phyloP scores from a whole-genome alignment of 2,888 invertebrate species.

The Eupeodes luniger region DNA sequence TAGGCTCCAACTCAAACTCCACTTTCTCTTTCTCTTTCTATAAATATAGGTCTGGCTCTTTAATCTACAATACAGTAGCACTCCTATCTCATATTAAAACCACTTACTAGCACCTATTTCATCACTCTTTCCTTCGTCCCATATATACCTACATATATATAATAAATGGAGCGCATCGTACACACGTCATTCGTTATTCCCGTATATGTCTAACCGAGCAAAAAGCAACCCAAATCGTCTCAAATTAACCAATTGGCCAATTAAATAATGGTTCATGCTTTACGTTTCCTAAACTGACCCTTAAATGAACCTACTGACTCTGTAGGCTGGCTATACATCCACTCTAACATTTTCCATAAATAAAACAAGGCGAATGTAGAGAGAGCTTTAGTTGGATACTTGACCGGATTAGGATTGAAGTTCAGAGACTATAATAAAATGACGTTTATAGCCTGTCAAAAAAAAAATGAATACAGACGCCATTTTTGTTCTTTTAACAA shows the following conservation, averaged over 20 bases:
- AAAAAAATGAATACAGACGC: conserved; percentile 26
- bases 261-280: conserved; percentile 55
- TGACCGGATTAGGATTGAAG: conserved; percentile 68
- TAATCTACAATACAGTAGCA: conserved; percentile 1
- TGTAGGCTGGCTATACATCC: background rate
- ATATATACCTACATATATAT: background rate
- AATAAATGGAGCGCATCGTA: conserved; percentile 14
- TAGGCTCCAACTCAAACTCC: background rate
- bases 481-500: conserved; percentile 8
- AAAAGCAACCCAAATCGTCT: conserved; percentile 47
- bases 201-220: conserved; percentile 6
- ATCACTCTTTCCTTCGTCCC: conserved; percentile 28
- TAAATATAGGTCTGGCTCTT: conserved; percentile 22
- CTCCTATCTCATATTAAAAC: conserved; percentile 47
- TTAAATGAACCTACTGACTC: conserved; percentile 3
- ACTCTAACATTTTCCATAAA: conserved; percentile 25
- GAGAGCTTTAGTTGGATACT: conserved; percentile 27
- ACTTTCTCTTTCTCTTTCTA: background rate
- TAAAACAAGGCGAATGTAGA: background rate
- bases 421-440: conserved; percentile 56
- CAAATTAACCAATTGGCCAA: conserved; percentile 71
- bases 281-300: background rate
- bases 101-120: conserved; percentile 67
- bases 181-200: conserved; percentile 44
- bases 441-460: conserved; percentile 61